Base-by-base conservation (phyloP, 2,888 invertebrate species). In the Chrysolina haemoptera region DNA sequence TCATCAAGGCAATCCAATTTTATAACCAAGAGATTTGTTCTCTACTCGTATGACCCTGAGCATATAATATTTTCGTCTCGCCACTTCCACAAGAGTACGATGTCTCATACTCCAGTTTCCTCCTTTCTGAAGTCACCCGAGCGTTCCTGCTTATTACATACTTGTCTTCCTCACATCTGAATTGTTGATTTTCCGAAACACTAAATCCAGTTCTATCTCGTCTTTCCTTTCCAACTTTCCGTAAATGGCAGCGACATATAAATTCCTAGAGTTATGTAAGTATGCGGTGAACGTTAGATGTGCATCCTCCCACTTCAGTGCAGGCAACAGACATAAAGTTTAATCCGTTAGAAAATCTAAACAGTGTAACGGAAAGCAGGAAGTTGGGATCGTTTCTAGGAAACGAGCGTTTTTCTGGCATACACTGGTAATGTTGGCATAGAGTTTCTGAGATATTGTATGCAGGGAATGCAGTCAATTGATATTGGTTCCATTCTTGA, bases 311-410 rank as follows among this genome's bases (percentile, higher is more conserved):
- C 68, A 69, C 62, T 68, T 35, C 69, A 62, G 27, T 65, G 75
- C 75, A 75, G 71, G 68, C 75, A 65, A 41, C 62, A 71, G 68
- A 75, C 77, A 79, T 75, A 75, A 78, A 78, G 78, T 79, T 79
- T 78, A 79, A 79, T 79, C 76, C 76, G 76, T 67, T 67, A 76
- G 76, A 79, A 79, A 79, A 79, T 79, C 76, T 73, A 77, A 72
- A 75, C 64, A 75, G 41, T 70, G 68, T 64, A 68, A 62, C 50
- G 63, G 66, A 70, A 74, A 69, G 69, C 62, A 68, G 41, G 68
- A 65, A 68, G 62, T 69, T 14, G 35, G 11, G 12, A 35, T 55
- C 27, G 46, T 40, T 40, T 2, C 18, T 1, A 14, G 62, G 9
- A 20, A 18, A 18, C 18, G 20, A 43, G 6, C 16, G 16, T 11